These are phyloP conservation scores for Phaethornis superciliosus DNA, from an alignment of 2,113 vertebrate genomes.

Conservation along the genomic window DNA sequence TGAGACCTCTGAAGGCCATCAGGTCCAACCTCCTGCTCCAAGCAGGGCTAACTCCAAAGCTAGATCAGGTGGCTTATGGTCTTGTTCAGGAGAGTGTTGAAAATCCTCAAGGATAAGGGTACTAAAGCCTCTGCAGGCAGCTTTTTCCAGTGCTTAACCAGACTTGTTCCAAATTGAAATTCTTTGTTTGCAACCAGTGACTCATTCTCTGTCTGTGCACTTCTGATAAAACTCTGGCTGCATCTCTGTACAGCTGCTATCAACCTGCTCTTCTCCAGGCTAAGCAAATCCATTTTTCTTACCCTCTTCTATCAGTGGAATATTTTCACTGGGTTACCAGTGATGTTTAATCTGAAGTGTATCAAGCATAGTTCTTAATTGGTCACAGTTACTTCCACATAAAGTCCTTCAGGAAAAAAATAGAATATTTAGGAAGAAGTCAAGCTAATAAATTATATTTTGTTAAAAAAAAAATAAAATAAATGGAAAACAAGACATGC, in stretches of 20 bases:
- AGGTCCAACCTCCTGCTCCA: background rate
- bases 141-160: background rate
- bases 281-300: background rate
- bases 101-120: background rate
- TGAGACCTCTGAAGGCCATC: background rate
- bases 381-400: background rate
- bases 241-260: background rate
- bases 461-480: background rate
- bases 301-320: background rate
- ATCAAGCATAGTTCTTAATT: background rate
- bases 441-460: background rate
- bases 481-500: background rate
- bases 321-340: background rate
- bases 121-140: background rate
- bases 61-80: background rate
- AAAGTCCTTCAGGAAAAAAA: background rate
- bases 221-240: background rate
- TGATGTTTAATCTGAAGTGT: background rate
- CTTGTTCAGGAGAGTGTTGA: background rate
- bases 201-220: background rate
- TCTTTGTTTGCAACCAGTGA: background rate
- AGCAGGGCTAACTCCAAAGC: background rate
- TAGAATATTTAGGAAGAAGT: background rate
- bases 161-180: background rate
- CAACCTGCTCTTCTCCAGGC: background rate